phyloP scores from a whole-genome alignment of 2,113 vertebrate genomes.

The Archocentrus centrarchus region DNA sequence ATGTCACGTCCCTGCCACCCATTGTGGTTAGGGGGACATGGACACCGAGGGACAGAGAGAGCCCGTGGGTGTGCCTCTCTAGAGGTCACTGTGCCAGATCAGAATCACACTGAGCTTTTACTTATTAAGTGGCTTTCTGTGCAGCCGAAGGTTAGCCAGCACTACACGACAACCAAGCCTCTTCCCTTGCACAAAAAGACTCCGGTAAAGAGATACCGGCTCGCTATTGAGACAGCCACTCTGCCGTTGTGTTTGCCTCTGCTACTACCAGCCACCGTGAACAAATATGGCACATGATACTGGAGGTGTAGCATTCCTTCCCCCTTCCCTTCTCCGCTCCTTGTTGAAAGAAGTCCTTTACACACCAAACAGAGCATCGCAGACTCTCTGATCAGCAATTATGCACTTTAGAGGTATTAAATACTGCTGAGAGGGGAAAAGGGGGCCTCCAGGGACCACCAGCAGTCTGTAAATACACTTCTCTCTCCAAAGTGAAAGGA shows the following conservation, averaged over 20 bases:
- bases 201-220: conserved; percentile 67
- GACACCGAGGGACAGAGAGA: conserved; percentile 66
- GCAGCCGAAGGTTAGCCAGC: conserved; percentile 47
- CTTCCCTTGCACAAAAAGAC: conserved; percentile 59
- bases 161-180: conserved; percentile 55
- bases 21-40: conserved; percentile 65
- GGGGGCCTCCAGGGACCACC: conserved; percentile 74
- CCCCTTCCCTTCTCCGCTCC: conserved; percentile 46
- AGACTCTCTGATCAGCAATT: conserved; percentile 82
- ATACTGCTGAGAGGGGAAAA: conserved; percentile 59
- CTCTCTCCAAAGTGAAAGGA: conserved; percentile 68
- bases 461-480: conserved; percentile 70
- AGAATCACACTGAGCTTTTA: conserved; percentile 68
- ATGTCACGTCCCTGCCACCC: conserved; percentile 65
- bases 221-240: conserved; percentile 62
- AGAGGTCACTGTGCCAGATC: conserved; percentile 77
- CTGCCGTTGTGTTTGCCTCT: conserved; percentile 47
- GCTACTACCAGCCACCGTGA: conserved; percentile 53
- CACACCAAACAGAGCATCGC: conserved; percentile 71
- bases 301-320: conserved; percentile 72
- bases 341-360: conserved; percentile 74
- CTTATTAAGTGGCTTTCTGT: conserved; percentile 74
- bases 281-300: conserved; percentile 74
- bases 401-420: conserved; percentile 81
- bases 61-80: conserved; percentile 64